Evolutionary conservation across 2,888 invertebrate species (phyloP).

Genomic region (Acanthoscelides obtectus): DNA sequence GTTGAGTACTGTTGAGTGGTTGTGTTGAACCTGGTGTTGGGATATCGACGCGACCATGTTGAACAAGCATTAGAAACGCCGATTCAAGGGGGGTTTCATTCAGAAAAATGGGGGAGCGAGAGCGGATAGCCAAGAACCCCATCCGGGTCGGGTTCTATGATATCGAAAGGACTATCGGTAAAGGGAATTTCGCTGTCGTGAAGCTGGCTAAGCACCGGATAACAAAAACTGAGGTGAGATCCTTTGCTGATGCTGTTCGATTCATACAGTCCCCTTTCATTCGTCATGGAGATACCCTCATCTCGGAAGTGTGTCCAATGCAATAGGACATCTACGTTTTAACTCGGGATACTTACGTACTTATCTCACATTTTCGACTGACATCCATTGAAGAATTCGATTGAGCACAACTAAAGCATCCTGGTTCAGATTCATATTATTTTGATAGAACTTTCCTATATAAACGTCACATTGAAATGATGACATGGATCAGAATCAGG

Average conservation of each 20-base stretch:
- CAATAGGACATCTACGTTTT: background rate
- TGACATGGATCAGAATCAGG: too few relatives aligned
- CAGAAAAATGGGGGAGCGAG: conserved; percentile 42
- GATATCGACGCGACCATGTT: background rate
- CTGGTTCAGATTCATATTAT: too few relatives aligned
- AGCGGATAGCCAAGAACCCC: conserved; percentile 47
- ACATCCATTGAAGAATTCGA: too few relatives aligned
- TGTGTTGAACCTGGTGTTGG: background rate
- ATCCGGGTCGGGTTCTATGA: conserved; percentile 96
- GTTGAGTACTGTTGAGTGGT: background rate
- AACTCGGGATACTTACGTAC: too few relatives aligned
- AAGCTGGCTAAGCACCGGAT: conserved; percentile 96
- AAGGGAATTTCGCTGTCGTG: conserved; percentile 98
- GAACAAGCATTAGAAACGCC: background rate
- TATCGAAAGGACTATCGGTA: conserved; percentile 95
- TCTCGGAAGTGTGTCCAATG: background rate
- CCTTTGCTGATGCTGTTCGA: too few relatives aligned
- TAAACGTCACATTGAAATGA: too few relatives aligned
- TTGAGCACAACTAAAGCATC: too few relatives aligned
- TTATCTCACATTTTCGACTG: too few relatives aligned
- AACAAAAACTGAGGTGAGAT: conserved; percentile 90
- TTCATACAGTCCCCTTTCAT: background rate
- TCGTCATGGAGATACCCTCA: background rate
- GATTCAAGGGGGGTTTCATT: conserved; percentile 25
- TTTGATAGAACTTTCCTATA: too few relatives aligned